phyloP scores from a whole-genome alignment of 1,140 invertebrate species.

The Pentalonia nigronervosa region DNA sequence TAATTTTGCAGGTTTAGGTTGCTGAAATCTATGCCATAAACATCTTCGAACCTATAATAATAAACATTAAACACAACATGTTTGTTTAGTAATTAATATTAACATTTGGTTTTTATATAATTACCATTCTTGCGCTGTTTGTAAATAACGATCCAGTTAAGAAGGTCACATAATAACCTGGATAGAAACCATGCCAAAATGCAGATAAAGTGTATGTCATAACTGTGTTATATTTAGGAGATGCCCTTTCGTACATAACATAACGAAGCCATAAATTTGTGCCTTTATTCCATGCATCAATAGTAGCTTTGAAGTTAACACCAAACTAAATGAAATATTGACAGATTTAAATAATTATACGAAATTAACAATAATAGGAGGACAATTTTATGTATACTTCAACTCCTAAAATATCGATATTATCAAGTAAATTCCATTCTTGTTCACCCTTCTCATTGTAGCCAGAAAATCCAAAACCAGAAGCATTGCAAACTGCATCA shows the following conservation, averaged over 20 bases:
- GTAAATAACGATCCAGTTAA: slow-evolving; percentile 87
- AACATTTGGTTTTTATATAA: slow-evolving; percentile 59
- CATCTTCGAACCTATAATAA: slow-evolving; percentile 72
- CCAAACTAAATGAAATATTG: slow-evolving; percentile 70
- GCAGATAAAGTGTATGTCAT: slow-evolving; percentile 89
- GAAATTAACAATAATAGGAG: background rate
- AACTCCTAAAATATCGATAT: slow-evolving; percentile 87
- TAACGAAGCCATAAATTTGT: slow-evolving; percentile 89
- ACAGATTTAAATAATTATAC: slow-evolving; percentile 36
- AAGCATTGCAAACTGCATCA: slow-evolving; percentile 93
- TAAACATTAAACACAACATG: slow-evolving; percentile 57
- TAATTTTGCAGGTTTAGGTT: slow-evolving; percentile 69
- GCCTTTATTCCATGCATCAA: slow-evolving; percentile 90
- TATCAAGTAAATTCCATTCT: slow-evolving; percentile 89
- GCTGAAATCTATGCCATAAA: slow-evolving; percentile 79
- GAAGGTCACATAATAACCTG: slow-evolving; percentile 97
- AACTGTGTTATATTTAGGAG: slow-evolving; percentile 66
- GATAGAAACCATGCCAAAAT: slow-evolving; percentile 97
- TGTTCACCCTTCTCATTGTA: slow-evolving; percentile 75
- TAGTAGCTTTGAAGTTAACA: slow-evolving; percentile 79
- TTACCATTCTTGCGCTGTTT: slow-evolving; percentile 79
- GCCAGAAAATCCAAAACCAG: slow-evolving; percentile 90
- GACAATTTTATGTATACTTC: slow-evolving; percentile 73
- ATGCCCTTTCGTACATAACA: slow-evolving; percentile 84
- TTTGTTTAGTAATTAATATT: background rate